Conservation (phyloP, 2,113 vertebrate species). For the Petrocephalus microphthalmus region DNA sequence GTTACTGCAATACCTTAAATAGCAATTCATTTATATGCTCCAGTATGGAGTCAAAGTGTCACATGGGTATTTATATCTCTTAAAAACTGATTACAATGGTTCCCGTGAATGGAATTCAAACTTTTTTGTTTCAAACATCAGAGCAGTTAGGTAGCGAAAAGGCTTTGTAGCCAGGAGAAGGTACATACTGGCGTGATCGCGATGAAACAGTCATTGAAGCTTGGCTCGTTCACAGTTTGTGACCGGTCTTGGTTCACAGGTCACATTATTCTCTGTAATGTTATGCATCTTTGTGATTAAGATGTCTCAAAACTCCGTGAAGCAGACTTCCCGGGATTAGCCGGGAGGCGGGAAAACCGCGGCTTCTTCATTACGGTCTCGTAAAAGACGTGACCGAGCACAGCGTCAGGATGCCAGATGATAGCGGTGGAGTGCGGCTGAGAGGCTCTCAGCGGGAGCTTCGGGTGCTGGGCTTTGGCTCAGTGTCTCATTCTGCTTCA, state of each 20-base stretch:
- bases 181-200: neutral
- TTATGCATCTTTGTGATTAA: neutral
- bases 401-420: neutral
- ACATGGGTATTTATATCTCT: neutral
- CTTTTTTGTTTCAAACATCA: neutral
- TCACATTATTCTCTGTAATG: neutral
- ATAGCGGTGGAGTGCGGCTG: neutral
- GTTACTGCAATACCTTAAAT: neutral
- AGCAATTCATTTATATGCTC: neutral
- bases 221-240: neutral
- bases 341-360: neutral
- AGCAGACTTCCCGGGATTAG: neutral
- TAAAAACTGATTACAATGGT: neutral
- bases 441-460: neutral
- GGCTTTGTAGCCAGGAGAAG: neutral
- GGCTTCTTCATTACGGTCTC: neutral
- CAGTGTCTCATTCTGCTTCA: neutral
- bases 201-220: neutral
- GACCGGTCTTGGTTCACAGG: neutral
- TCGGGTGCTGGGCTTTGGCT: neutral
- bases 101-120: neutral
- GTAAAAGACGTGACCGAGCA: neutral
- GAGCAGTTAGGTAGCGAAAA: neutral
- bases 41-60: neutral
- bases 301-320: neutral